A percentile compares a stretch with the other conserved stretches of the same genome.
phyloP scores from a whole-genome alignment of 2,888 invertebrate genomes.

The Podabrus alpinus region DNA sequence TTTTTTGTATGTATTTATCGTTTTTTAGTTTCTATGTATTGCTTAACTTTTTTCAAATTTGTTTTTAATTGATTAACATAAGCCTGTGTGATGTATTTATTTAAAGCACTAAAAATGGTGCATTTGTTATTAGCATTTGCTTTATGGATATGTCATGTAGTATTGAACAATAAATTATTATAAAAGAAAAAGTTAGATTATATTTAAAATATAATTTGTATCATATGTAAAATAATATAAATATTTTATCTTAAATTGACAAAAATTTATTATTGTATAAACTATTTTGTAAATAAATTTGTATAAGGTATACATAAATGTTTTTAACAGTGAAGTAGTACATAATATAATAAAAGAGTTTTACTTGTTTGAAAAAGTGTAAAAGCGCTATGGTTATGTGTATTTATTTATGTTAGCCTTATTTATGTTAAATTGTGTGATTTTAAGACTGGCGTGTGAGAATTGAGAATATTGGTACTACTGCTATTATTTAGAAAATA shows the following conservation, averaged over 20 bases:
- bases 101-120: background rate
- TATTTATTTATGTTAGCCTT: constrained; percentile 32
- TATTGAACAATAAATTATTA: constrained; percentile 40
- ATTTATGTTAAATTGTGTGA: constrained; percentile 33
- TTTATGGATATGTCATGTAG: constrained; percentile 34
- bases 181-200: constrained; percentile 28
- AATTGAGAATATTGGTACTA: constrained; percentile 22
- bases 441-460: constrained; percentile 30
- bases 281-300: constrained; percentile 33
- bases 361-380: constrained; percentile 16
- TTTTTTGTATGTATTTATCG: constrained; percentile 4
- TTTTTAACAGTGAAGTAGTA: constrained; percentile 24
- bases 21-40: constrained; percentile 4
- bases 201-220: constrained; percentile 38
- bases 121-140: constrained; percentile 1
- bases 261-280: constrained; percentile 25
- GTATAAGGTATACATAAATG: constrained; percentile 22
- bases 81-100: background rate
- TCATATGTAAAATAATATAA: constrained; percentile 38
- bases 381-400: constrained; percentile 21
- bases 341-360: constrained; percentile 6
- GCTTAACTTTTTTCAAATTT: constrained; percentile 7
- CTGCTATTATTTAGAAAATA: constrained; percentile 26
- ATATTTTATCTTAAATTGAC: constrained; percentile 16
- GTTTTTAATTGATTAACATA: constrained; percentile 5